phyloP scores from a whole-genome alignment of 2,888 invertebrate genomes.

The Habrosyne pyritoides region DNA sequence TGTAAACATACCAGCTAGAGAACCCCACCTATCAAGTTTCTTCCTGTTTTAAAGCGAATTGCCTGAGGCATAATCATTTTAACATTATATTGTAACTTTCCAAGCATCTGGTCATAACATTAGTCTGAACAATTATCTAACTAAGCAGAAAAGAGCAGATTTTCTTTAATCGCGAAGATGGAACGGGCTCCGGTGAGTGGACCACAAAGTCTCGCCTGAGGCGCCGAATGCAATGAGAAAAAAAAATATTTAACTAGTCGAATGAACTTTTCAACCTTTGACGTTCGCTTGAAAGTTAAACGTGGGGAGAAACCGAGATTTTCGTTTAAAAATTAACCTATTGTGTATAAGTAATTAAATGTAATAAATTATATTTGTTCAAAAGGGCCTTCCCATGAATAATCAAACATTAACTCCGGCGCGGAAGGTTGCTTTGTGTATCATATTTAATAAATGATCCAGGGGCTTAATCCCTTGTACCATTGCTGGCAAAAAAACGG shows the following conservation, averaged over 20 bases:
- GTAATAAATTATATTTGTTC: no score
- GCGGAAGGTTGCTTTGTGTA: no score
- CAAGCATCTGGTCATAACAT: conserved; percentile 2
- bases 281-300: neutral
- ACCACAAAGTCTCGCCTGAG: conserved; percentile 12
- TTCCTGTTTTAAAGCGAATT: conserved; percentile 13
- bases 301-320: neutral
- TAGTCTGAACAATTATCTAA: conserved; percentile 10
- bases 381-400: no score
- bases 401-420: no score
- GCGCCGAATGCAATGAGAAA: conserved; percentile 13
- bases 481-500: no score
- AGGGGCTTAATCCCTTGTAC: no score
- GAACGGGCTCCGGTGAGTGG: conserved; percentile 30
- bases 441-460: no score
- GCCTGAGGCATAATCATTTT: conserved; percentile 3
- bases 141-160: conserved; percentile 10
- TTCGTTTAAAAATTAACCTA: neutral
- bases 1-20: neutral
- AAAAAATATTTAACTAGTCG: conserved; percentile 5
- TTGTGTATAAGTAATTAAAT: no score
- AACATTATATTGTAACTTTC: neutral
- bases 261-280: neutral
- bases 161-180: conserved; percentile 43
- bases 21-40: neutral